Percentiles rank a stretch among this genome's conserved stretches.
phyloP scores from a whole-genome alignment of 2,797 vertebrate species.

The Pyrocephalus nanus region DNA sequence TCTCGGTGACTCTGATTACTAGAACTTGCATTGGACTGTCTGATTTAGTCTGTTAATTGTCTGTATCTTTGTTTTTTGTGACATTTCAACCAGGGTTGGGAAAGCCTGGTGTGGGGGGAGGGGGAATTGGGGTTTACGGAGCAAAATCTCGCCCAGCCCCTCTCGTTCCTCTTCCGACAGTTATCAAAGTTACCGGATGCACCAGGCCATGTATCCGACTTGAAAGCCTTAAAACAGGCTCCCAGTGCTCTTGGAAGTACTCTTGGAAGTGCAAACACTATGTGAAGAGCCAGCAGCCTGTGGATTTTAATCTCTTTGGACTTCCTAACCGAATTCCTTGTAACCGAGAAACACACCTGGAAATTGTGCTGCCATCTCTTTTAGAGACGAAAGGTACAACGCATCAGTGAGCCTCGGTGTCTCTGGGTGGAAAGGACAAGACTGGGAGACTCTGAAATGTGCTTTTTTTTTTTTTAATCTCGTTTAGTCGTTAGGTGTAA shows the following conservation, averaged over 20 bases:
- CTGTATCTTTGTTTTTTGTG: not conserved
- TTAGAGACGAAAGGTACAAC: not conserved
- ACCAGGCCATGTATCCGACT: not conserved
- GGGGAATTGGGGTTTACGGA: not conserved
- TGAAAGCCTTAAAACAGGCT: slow-evolving; percentile 29
- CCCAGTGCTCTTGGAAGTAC: not conserved
- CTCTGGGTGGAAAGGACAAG: not conserved
- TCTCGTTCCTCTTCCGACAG: not conserved
- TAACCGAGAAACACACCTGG: not conserved
- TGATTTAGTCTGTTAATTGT: not conserved
- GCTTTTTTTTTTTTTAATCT: slow-evolving; percentile 3
- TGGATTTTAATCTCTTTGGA: not conserved
- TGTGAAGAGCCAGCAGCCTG: not conserved
- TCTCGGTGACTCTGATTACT: not conserved
- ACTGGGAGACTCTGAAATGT: slow-evolving; percentile 11
- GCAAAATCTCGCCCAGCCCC: not conserved
- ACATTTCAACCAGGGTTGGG: not conserved
- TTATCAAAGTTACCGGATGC: not conserved
- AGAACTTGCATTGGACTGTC: not conserved
- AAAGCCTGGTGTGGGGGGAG: not conserved
- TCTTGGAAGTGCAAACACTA: not conserved
- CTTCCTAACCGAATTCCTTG: not conserved
- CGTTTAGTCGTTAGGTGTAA: slow-evolving; percentile 15
- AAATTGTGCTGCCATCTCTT: not conserved
- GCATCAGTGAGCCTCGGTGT: not conserved